A percentile compares a stretch with the other conserved stretches of the same genome.
Evolutionary conservation across 2,888 invertebrate species (phyloP).

Genomic region (Sepiola atlantica): DNA sequence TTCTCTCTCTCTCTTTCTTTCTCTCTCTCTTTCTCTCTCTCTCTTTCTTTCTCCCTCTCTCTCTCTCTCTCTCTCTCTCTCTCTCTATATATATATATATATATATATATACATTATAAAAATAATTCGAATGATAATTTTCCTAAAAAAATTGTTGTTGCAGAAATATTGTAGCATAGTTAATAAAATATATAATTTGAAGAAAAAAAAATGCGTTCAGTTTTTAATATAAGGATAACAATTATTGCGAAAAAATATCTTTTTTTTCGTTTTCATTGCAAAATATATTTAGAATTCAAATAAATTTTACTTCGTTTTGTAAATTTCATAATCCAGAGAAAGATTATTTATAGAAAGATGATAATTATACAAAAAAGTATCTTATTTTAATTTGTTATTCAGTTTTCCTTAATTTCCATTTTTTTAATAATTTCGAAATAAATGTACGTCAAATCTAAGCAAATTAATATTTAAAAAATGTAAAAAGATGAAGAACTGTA

Average conservation of each 20-base stretch:
- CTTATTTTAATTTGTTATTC: not conserved
- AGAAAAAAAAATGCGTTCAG: not conserved
- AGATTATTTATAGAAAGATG: not conserved
- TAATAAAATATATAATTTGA: conserved; percentile 32
- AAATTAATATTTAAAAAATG: not conserved
- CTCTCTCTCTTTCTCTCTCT: too few species aligned
- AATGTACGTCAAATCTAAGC: not conserved
- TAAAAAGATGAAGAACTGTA: not conserved
- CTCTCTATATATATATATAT: too few species aligned
- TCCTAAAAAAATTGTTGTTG: not conserved
- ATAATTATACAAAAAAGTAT: not conserved
- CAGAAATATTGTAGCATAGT: not conserved
- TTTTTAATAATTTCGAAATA: not conserved
- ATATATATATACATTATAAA: too few species aligned
- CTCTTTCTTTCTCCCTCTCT: not conserved
- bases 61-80: not conserved
- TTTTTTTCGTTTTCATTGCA: not conserved
- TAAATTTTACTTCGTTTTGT: not conserved
- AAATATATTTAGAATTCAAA: not conserved
- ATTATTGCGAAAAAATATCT: not conserved
- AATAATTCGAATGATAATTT: not conserved
- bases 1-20: too few species aligned
- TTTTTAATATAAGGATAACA: conserved; percentile 18
- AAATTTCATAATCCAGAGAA: not conserved
- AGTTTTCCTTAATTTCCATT: too few species aligned